Percentiles rank a stretch among this genome's conserved stretches.
phyloP scores from a whole-genome alignment of 2,888 invertebrate genomes.

The Cephus pulcher region DNA sequence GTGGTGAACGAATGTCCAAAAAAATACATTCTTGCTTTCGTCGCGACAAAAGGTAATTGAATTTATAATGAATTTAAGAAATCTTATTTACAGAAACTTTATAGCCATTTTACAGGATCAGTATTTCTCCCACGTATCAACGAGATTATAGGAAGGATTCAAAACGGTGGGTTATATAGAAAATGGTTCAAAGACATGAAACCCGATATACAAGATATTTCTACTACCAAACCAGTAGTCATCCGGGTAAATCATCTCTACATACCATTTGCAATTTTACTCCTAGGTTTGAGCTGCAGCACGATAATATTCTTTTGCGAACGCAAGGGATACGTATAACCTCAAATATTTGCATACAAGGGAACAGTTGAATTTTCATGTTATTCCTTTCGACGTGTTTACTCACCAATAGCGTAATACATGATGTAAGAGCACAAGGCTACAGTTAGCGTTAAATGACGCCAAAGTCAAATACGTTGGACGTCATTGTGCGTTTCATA shows the following conservation, averaged over 20 bases:
- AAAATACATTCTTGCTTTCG: conserved; percentile 61
- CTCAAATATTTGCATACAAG: not conserved
- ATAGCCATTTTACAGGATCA: conserved; percentile 44
- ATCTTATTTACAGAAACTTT: not conserved
- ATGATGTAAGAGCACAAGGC: not conserved
- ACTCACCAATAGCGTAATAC: not conserved
- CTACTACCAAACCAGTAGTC: conserved; percentile 7
- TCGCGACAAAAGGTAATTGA: conserved; percentile 50
- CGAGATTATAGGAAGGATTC: conserved; percentile 48
- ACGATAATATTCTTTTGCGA: conserved; percentile 10
- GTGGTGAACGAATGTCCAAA: conserved; percentile 65
- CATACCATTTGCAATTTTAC: conserved; percentile 13
- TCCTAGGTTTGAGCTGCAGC: conserved; percentile 6
- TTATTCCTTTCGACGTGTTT: not conserved
- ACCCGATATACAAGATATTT: not conserved
- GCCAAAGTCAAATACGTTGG: not conserved
- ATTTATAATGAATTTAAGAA: not conserved
- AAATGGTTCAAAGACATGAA: conserved; percentile 62
- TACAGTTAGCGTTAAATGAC: not conserved
- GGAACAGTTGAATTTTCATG: not conserved
- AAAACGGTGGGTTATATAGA: conserved; percentile 57
- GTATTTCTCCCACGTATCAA: conserved; percentile 61
- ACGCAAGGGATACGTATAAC: not conserved
- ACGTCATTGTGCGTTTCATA: not conserved
- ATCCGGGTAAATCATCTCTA: conserved; percentile 15